Conservation (phyloP, 53 echinoderm and acorn worm genomes). For the Henricia sp. region DNA sequence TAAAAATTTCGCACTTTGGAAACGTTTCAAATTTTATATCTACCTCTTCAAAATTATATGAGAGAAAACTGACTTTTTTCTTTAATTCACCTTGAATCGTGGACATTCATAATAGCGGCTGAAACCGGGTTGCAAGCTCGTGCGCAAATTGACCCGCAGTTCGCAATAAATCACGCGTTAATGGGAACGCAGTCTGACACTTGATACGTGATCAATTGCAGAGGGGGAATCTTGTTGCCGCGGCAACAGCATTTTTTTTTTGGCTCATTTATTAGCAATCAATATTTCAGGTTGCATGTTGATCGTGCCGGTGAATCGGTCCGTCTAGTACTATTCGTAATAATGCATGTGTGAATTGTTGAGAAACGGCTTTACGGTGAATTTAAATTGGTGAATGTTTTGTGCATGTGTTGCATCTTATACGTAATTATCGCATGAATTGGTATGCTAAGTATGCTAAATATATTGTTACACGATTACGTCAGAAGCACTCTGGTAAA, state of each 20-base stretch:
- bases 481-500: too few relatives aligned
- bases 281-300: slow-evolving; percentile 55
- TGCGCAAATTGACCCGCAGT: too few relatives aligned
- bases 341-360: slow-evolving; percentile 43
- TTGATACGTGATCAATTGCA: too few relatives aligned
- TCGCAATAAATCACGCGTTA: too few relatives aligned
- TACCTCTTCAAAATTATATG: too few relatives aligned
- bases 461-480: slow-evolving; percentile 44
- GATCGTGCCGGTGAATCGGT: slow-evolving; percentile 39
- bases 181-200: too few relatives aligned
- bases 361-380: slow-evolving; percentile 22
- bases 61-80: too few relatives aligned
- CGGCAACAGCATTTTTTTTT: neutral
- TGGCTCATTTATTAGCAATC: slow-evolving; percentile 22
- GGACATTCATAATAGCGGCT: too few relatives aligned
- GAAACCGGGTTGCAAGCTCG: too few relatives aligned
- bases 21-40: too few relatives aligned
- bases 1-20: too few relatives aligned
- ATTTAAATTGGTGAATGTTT: slow-evolving; percentile 38
- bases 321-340: slow-evolving; percentile 61
- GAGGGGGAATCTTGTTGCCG: slow-evolving; percentile 25
- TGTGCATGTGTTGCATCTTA: slow-evolving; percentile 44
- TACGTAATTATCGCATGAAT: slow-evolving; percentile 41
- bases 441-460: slow-evolving; percentile 62
- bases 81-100: too few relatives aligned